These are phyloP conservation scores for Lycia hirtaria DNA, from an alignment of 2,888 invertebrate genomes.

Conservation along the genomic window DNA sequence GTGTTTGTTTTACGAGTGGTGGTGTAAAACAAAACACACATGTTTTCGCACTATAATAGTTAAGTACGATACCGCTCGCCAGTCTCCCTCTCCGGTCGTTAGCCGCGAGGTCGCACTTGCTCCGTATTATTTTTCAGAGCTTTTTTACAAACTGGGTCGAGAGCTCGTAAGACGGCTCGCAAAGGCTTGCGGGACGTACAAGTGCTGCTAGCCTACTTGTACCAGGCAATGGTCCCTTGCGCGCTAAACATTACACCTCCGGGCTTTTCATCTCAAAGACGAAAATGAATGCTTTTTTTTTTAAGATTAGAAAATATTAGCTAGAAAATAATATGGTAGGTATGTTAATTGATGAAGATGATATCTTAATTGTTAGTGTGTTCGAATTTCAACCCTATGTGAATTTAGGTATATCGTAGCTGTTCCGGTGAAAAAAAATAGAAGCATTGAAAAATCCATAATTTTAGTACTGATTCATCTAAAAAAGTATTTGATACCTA, in stretches of 20 bases:
- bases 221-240: constrained; percentile 31
- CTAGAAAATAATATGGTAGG: too few species aligned
- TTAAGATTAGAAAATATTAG: background rate
- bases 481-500: too few species aligned
- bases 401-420: too few species aligned
- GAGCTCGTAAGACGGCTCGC: constrained; percentile 56
- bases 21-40: constrained; percentile 9
- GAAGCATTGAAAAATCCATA: too few species aligned
- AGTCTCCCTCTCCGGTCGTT: constrained; percentile 35
- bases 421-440: too few species aligned
- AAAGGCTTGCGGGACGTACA: constrained; percentile 42
- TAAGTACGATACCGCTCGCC: background rate
- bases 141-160: constrained; percentile 73
- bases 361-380: too few species aligned
- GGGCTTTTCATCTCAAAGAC: constrained; percentile 14
- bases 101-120: constrained; percentile 47
- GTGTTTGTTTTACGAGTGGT: too few species aligned
- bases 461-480: too few species aligned
- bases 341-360: too few species aligned
- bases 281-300: background rate
- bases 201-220: constrained; percentile 19
- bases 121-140: constrained; percentile 58
- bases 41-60: background rate
- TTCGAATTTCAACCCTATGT: too few species aligned
- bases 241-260: constrained; percentile 26